Evolutionary conservation across 2,797 vertebrate species (phyloP).

Genomic region (Dromococcyx pavoninus): DNA sequence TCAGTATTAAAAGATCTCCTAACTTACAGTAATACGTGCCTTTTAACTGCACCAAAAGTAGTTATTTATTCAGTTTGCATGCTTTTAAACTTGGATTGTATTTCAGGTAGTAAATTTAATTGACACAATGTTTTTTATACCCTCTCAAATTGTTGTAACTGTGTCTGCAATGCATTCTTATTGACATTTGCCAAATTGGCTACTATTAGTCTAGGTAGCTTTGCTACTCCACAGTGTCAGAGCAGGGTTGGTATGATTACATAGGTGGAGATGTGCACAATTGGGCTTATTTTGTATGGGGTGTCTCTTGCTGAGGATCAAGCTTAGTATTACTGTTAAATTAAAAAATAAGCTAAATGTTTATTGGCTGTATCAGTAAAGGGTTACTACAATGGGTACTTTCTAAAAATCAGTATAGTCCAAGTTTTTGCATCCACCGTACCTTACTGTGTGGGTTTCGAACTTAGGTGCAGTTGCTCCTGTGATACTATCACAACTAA

Average conservation of each 20-base stretch:
- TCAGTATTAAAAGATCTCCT: slow-evolving; percentile 42
- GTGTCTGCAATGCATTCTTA: slow-evolving; percentile 3
- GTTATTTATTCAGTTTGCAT: slow-evolving; percentile 53
- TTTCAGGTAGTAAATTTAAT: slow-evolving; percentile 55
- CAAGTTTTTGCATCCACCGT: slow-evolving; percentile 43
- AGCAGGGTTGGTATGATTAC: slow-evolving; percentile 28
- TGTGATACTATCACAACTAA: slow-evolving; percentile 57
- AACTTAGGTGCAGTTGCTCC: neutral
- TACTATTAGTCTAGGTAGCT: slow-evolving; percentile 14
- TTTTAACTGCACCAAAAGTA: slow-evolving; percentile 54
- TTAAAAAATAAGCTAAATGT: neutral
- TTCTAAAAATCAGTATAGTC: slow-evolving; percentile 50
- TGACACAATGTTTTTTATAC: neutral
- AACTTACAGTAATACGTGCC: slow-evolving; percentile 11
- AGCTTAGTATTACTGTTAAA: slow-evolving; percentile 21
- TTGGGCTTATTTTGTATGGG: slow-evolving; percentile 34
- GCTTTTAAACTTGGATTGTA: slow-evolving; percentile 56
- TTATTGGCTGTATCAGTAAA: slow-evolving; percentile 44
- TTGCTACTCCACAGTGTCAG: slow-evolving; percentile 8
- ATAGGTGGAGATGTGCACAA: neutral
- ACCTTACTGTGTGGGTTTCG: neutral
- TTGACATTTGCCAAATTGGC: slow-evolving; percentile 2
- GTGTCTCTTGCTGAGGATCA: slow-evolving; percentile 13
- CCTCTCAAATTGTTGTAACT: slow-evolving; percentile 7
- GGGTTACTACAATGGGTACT: neutral